These are phyloP conservation scores for Chrysochloris asiatica DNA, from an alignment of 2,113 vertebrate genomes.

Conservation along the genomic window DNA sequence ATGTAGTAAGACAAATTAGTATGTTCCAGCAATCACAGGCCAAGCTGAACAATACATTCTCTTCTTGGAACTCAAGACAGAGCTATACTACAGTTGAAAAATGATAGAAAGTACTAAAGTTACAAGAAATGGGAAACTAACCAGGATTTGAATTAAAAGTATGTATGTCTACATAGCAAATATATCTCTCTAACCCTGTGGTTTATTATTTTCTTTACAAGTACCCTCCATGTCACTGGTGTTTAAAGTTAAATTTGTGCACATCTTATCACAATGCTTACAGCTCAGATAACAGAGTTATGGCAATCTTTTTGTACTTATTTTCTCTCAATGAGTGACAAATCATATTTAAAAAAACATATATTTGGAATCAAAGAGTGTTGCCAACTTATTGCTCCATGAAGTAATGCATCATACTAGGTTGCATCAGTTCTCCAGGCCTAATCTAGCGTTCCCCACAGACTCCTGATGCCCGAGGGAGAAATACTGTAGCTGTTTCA, in stretches of 20 bases:
- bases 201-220: slow-evolving; percentile 59
- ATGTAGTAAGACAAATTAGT: slow-evolving; percentile 79
- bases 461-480: slow-evolving; percentile 70
- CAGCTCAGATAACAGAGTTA: slow-evolving; percentile 14
- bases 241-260: slow-evolving; percentile 47
- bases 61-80: slow-evolving; percentile 60
- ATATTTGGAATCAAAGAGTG: slow-evolving; percentile 36
- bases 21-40: slow-evolving; percentile 70
- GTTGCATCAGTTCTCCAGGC: slow-evolving; percentile 77
- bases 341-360: slow-evolving; percentile 37
- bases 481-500: slow-evolving; percentile 58
- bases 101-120: slow-evolving; percentile 36
- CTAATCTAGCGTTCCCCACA: slow-evolving; percentile 70
- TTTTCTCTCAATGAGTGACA: slow-evolving; percentile 49
- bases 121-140: slow-evolving; percentile 20
- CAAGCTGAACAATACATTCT: slow-evolving; percentile 73
- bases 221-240: neutral
- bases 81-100: slow-evolving; percentile 65
- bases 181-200: neutral
- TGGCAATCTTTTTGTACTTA: slow-evolving; percentile 47
- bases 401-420: slow-evolving; percentile 62
- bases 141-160: slow-evolving; percentile 45
- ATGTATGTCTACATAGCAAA: slow-evolving; percentile 15
- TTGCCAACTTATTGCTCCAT: slow-evolving; percentile 66
- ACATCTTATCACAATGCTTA: neutral